These are phyloP conservation scores for Hyperoplus immaculatus DNA, from an alignment of 2,797 vertebrate genomes.

Conservation along the genomic window DNA sequence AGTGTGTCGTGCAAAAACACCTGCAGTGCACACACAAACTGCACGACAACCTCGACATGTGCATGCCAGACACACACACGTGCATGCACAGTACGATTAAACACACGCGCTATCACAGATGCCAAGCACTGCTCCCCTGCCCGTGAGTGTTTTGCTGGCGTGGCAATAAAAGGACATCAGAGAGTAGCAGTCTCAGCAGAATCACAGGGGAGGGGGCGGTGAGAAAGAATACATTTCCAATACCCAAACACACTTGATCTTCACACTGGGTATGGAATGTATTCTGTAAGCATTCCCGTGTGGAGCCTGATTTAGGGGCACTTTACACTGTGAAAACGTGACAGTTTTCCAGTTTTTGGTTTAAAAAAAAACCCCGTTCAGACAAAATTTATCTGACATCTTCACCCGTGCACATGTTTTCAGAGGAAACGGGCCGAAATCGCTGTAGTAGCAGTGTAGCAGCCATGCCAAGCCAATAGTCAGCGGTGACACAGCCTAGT, in stretches of 20 bases:
- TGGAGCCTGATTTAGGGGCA: too few species aligned
- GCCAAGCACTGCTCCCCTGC: conserved; percentile 33
- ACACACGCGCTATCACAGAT: conserved; percentile 9
- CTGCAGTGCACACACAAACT: conserved; percentile 27
- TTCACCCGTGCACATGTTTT: too few species aligned
- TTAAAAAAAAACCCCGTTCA: too few species aligned
- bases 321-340: too few species aligned
- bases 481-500: too few species aligned
- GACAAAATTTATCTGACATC: too few species aligned
- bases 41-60: conserved; percentile 8
- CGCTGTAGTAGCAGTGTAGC: too few species aligned
- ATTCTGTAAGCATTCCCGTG: too few species aligned
- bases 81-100: too few species aligned
- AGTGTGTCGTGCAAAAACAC: conserved; percentile 48
- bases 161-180: conserved; percentile 79
- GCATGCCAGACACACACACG: conserved; percentile 6
- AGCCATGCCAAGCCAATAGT: too few species aligned
- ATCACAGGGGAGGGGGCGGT: conserved; percentile 56
- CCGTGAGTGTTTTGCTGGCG: conserved; percentile 76
- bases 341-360: too few species aligned
- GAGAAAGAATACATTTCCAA: conserved; percentile 72
- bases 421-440: too few species aligned
- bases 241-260: conserved; percentile 50
- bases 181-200: conserved; percentile 80
- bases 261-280: neutral